Base-by-base conservation (phyloP, 2,113 vertebrate genomes). In the Syngnathoides biaculeatus region DNA sequence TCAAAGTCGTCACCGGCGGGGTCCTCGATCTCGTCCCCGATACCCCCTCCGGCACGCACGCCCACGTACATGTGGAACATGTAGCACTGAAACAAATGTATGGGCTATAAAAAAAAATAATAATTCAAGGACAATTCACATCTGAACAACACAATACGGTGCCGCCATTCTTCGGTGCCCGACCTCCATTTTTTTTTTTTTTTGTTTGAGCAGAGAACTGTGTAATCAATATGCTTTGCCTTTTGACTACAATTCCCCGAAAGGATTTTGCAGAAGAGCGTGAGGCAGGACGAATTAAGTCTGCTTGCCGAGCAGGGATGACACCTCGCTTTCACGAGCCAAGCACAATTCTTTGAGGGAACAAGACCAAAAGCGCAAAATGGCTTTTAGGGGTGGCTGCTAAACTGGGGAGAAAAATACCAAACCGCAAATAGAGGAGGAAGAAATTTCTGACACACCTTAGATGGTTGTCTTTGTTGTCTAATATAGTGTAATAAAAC, bases 21-120 rank as follows among this genome's bases (percentile, higher is more conserved):
- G 78, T 98, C 96, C 72, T 95, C 94, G 0, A 98, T 98, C 89
- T 98, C 95, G 17, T 98, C 96, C 0, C 96, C 97, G 7, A 98
- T 98, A 35, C 97, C 97, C 1, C 96, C 95, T 4, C 97, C 96
- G 0, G 95, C 96, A 24, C 96, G 94, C 0, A 98, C 97, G 5
- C 97, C 96, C 62, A 97, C 96, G 0, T 98, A 98, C 96, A 98
- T 98, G 87, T 98, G 96, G 86, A 98, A 98, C 95, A 98, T 96
- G 64, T 98, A 98, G 85, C 96, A 98, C 96, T 98, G 42, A 80
- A 59, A 79, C n/a, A 71, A 53, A 48, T 62, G 17, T 0, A 47
- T 40, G 22, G 52, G 6, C 27, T 20, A 48, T 2, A n/a, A 8
- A 20, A 40, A 2, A 59, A 35, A 19, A 30, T n/a, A 48, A 2